Conservation (phyloP, 2,797 vertebrate species). For the Gymnothorax reevesii region DNA sequence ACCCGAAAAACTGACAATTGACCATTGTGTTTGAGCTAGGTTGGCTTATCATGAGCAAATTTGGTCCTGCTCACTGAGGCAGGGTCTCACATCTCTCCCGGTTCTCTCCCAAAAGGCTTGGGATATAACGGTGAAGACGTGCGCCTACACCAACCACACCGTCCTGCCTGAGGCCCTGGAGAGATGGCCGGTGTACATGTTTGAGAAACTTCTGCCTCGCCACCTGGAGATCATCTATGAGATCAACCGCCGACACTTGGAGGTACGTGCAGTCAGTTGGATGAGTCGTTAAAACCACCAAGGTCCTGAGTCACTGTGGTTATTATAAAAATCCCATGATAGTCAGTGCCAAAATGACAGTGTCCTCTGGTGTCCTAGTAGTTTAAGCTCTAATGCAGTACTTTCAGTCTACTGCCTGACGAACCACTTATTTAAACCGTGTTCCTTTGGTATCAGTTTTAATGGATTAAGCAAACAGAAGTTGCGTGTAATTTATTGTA, state of each 20-base stretch:
- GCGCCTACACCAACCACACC: slow-evolving; percentile 87
- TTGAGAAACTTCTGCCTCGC: slow-evolving; percentile 81
- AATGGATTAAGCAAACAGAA: too few species aligned
- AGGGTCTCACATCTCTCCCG: neutral
- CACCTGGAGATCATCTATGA: slow-evolving; percentile 84
- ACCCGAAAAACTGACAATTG: neutral
- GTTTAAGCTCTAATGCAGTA: too few species aligned
- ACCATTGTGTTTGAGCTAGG: neutral
- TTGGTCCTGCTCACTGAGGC: neutral
- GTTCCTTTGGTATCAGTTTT: too few species aligned
- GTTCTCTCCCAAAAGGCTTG: slow-evolving; percentile 72
- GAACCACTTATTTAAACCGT: too few species aligned
- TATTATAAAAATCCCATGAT: too few species aligned
- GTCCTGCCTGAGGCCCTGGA: slow-evolving; percentile 87
- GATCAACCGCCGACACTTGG: slow-evolving; percentile 82
- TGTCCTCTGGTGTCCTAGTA: too few species aligned
- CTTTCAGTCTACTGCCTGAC: too few species aligned
- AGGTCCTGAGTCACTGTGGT: too few species aligned
- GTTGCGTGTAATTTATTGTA: too few species aligned
- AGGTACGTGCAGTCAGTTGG: slow-evolving; percentile 64
- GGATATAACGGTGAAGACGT: slow-evolving; percentile 82
- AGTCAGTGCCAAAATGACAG: too few species aligned
- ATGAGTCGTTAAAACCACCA: too few species aligned
- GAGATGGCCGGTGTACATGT: slow-evolving; percentile 83
- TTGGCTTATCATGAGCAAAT: neutral